Evolutionary conservation across 2,888 invertebrate genomes (phyloP).

Genomic region (Torymus aiolomorphi): DNA sequence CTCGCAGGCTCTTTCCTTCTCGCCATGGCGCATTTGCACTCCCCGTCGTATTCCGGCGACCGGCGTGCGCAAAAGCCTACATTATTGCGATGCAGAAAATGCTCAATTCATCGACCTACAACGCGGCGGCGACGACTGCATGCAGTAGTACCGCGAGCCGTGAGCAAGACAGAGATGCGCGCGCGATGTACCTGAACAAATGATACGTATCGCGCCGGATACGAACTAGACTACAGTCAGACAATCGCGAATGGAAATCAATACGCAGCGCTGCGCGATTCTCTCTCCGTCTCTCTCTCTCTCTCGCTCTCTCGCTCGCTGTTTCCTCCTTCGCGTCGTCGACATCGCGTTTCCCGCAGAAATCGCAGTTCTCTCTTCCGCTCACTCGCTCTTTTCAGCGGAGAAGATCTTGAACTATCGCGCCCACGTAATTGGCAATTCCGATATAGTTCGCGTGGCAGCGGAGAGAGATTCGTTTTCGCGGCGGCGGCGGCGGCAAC

Average conservation of each 20-base stretch:
- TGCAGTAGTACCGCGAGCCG: neutral
- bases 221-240: conserved; percentile 46
- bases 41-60: neutral
- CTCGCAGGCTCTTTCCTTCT: neutral
- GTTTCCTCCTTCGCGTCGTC: neutral
- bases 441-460: neutral
- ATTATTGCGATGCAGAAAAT: conserved; percentile 25
- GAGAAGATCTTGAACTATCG: neutral
- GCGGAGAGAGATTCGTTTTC: neutral
- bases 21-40: conserved; percentile 20
- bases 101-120: conserved; percentile 40
- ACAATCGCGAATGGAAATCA: conserved; percentile 45
- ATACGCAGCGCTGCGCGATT: conserved; percentile 32
- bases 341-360: neutral
- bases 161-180: neutral
- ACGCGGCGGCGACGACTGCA: neutral
- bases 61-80: neutral
- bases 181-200: conserved; percentile 23
- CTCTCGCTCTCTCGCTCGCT: neutral
- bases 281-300: neutral
- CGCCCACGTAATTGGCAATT: conserved; percentile 27
- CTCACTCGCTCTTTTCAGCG: neutral
- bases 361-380: neutral
- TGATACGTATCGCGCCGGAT: conserved; percentile 44
- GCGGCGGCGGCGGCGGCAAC: neutral